Conservation (phyloP, 2,797 vertebrate species). For the Danio aesculapii region DNA sequence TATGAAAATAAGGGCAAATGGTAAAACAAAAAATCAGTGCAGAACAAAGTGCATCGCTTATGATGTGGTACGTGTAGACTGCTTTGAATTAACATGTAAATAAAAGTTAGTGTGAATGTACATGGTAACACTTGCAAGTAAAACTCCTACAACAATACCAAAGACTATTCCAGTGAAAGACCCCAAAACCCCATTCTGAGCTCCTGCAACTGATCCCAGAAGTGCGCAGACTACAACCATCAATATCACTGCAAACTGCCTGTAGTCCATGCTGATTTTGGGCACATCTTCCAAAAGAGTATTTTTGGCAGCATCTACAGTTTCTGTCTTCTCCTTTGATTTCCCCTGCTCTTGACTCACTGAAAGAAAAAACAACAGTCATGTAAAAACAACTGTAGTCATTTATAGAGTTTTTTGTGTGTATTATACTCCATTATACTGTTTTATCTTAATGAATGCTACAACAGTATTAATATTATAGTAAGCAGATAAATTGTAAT, state of each 20-base stretch:
- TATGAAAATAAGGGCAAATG: no score
- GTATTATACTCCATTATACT: no score
- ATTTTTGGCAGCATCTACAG: neutral
- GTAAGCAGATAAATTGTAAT: no score
- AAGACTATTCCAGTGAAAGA: neutral
- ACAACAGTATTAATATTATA: no score
- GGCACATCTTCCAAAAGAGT: neutral
- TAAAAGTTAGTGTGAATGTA: neutral
- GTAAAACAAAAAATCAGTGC: no score
- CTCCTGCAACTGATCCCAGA: neutral
- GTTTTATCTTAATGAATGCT: no score
- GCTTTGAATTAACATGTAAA: neutral
- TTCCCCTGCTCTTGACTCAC: neutral
- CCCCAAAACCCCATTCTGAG: neutral
- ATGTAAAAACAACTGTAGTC: neutral
- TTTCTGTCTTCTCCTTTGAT: neutral
- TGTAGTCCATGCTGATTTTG: fast-evolving
- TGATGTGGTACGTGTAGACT: neutral
- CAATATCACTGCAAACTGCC: neutral
- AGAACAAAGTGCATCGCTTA: neutral
- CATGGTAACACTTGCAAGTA: neutral
- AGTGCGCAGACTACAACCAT: neutral
- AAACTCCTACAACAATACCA: neutral
- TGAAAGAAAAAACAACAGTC: neutral
- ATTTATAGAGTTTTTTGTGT: neutral